Evolutionary conservation across 2,888 invertebrate species (phyloP).

Genomic region (Pteria penguin): DNA sequence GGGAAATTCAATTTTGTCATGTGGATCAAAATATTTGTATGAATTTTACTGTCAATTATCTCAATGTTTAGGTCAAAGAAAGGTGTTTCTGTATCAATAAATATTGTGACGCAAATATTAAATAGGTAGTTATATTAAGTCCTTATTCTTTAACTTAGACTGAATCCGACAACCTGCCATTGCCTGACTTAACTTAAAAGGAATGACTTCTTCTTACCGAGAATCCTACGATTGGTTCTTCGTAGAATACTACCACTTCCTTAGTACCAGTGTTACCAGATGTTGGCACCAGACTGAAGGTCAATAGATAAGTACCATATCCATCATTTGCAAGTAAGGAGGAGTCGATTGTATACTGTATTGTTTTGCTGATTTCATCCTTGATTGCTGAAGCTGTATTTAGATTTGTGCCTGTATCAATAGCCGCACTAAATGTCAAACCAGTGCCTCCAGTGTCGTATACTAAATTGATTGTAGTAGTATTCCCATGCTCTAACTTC

Average conservation of each 20-base stretch:
- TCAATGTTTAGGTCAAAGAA: no score
- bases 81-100: no score
- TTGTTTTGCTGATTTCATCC: neutral
- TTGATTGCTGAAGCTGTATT: neutral
- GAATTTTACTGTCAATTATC: no score
- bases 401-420: conserved; percentile 16
- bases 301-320: conserved; percentile 20
- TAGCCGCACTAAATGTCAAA: conserved; percentile 2
- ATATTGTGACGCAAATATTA: no score
- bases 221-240: conserved; percentile 22
- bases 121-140: no score
- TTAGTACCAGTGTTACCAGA: conserved; percentile 16
- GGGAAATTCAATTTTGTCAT: no score
- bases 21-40: no score
- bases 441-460: conserved; percentile 7
- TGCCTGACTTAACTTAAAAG: no score
- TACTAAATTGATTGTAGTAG: neutral
- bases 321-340: neutral
- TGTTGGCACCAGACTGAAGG: neutral
- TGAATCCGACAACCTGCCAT: no score
- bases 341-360: neutral
- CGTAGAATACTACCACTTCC: conserved; percentile 34
- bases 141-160: no score
- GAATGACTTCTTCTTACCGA: conserved; percentile 28
- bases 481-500: neutral